A percentile compares a stretch with the other conserved stretches of the same genome.
These are phyloP conservation scores for Macrostomum cliftonense DNA, from an alignment of 2,888 invertebrate genomes.

Conservation along the genomic window DNA sequence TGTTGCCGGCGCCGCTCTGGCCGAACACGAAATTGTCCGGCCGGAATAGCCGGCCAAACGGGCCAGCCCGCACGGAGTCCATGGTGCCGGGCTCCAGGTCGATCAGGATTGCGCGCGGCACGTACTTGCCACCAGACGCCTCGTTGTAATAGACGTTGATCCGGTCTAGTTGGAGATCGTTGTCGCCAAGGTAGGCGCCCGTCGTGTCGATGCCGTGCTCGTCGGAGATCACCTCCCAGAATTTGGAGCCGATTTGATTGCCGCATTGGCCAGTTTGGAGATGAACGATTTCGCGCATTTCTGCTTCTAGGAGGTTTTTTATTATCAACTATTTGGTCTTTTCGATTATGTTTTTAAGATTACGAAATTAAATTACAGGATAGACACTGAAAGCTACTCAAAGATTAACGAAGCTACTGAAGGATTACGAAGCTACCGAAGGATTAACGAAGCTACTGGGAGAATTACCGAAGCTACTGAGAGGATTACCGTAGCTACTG, in stretches of 20 bases:
- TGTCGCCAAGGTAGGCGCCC: constrained; percentile 26
- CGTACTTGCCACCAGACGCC: constrained; percentile 39
- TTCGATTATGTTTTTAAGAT: no score
- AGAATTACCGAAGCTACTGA: no score
- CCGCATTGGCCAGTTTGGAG: constrained; percentile 3
- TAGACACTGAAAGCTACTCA: no score
- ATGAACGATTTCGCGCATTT: background rate
- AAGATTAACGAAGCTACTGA: no score
- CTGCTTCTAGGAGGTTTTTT: background rate
- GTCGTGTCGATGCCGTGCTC: constrained; percentile 32
- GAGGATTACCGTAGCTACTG: no score
- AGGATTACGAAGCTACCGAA: no score
- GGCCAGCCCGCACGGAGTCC: background rate
- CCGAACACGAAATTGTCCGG: constrained; percentile 81
- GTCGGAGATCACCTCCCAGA: constrained; percentile 32
- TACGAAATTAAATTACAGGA: no score
- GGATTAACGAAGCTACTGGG: no score
- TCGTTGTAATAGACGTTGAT: constrained; percentile 80
- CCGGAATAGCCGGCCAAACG: constrained; percentile 68
- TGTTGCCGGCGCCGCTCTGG: background rate
- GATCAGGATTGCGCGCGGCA: constrained; percentile 2
- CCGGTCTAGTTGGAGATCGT: constrained; percentile 37
- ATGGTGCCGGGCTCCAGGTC: constrained; percentile 4
- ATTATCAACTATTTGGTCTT: no score
- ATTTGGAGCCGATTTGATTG: constrained; percentile 13